Evolutionary conservation across 1,140 invertebrate genomes (phyloP), one percentile per base, ranked within the genome.

Genomic region (Littorina saxatilis): DNA sequence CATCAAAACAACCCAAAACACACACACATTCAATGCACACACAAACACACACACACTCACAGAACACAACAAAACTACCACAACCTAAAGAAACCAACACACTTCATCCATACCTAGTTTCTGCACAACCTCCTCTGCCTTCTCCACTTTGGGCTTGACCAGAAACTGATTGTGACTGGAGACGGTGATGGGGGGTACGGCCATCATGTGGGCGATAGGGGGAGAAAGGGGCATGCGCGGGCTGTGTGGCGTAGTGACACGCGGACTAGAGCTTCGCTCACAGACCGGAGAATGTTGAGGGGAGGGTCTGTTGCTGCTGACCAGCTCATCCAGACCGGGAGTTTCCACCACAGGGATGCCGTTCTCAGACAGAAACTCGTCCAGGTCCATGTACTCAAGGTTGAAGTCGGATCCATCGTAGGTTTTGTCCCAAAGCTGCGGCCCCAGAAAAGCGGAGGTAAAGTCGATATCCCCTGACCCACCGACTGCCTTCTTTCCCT

Each of bases 281-380:
- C 32, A 35, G 13, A 39, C 13, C 3, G 66, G 66, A 17, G 66
- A 68, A 20, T 20, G 35, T 2, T 17, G 29, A 39, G 66, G 35
- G 63, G 66, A 39, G 63, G 63, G 35, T 35, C 3, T 20, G 63
- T 27, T 39, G 40, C 20, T 29, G 1, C 29, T 20, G 15, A 39
- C 4, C 50, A 58, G 27, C 40, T 76, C 35, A 7, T 55, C 74
- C 29, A 52, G 50, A 47, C 27, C 15, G 7, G 20, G 17, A 2
- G 40, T 47, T 27, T 73, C 43, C 40, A 73, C 70, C 3, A 50
- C 40, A 2, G 70, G 70, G 40, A 73, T 29, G 7, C 39, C 70
- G 23, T 98, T 98, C 93, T 98, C 97, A 85, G 96, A 96, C 85
- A 99, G 94, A 93, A 99, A 98, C 93, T 98, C 97, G 93, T 99